Conservation (phyloP, 2,113 vertebrate genomes). For the Calyptomena viridis region DNA sequence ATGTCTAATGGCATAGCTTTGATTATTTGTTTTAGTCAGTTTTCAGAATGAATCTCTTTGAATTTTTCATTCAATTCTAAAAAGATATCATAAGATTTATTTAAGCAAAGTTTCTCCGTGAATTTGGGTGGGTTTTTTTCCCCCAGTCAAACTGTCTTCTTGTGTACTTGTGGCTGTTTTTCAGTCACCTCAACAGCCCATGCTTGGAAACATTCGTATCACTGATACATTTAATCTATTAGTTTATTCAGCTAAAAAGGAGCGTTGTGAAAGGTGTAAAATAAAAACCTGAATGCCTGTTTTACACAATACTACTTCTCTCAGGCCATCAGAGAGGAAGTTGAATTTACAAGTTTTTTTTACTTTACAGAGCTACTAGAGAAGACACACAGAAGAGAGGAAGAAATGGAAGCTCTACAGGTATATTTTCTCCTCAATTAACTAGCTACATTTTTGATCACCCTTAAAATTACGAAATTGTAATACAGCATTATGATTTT, state of each 20-base stretch:
- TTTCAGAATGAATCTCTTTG: neutral
- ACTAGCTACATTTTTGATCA: neutral
- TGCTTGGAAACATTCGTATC: neutral
- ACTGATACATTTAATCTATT: neutral
- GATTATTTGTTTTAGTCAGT: neutral
- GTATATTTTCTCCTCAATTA: constrained; percentile 65
- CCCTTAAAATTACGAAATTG: neutral
- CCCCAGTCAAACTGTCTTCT: neutral
- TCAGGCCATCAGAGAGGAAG: neutral
- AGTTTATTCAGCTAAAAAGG: neutral
- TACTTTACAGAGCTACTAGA: constrained; percentile 82
- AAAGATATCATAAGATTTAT: neutral
- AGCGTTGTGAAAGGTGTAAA: neutral
- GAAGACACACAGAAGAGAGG: constrained; percentile 82
- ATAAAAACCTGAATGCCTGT: neutral
- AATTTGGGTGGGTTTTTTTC: neutral
- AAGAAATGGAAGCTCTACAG: constrained; percentile 87
- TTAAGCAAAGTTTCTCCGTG: neutral
- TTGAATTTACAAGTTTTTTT: constrained; percentile 40
- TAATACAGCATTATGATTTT: neutral
- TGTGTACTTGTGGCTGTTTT: neutral
- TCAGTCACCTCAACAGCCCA: neutral
- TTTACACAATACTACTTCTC: neutral
- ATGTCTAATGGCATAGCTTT: neutral
- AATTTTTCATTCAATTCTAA: neutral